These are phyloP conservation scores for Chloroclysta siterata DNA, from an alignment of 2,888 invertebrate species.

Conservation along the genomic window DNA sequence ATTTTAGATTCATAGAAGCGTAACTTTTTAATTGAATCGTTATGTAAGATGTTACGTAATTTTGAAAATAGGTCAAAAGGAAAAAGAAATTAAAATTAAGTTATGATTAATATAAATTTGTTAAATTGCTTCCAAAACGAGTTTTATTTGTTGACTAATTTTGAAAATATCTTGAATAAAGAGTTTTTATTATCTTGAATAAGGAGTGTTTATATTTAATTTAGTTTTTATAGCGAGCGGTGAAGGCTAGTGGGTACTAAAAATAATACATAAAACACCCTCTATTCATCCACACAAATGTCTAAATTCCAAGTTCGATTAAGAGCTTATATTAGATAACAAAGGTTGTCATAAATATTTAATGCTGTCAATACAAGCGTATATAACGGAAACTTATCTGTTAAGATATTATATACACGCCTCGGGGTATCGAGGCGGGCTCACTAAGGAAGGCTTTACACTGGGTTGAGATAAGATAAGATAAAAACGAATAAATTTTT, in stretches of 20 bases:
- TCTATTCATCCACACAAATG: constrained; percentile 12
- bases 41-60: constrained; percentile 26
- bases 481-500: neutral
- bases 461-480: constrained; percentile 37
- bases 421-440: constrained; percentile 73
- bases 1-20: constrained; percentile 42
- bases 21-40: constrained; percentile 48
- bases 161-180: too few relatives aligned
- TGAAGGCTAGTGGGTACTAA: too few relatives aligned
- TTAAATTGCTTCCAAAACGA: too few relatives aligned
- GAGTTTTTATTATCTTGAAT: too few relatives aligned
- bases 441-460: constrained; percentile 44
- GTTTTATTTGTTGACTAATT: too few relatives aligned
- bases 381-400: constrained; percentile 75
- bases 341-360: constrained; percentile 80
- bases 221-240: too few relatives aligned
- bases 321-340: constrained; percentile 62
- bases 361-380: constrained; percentile 75
- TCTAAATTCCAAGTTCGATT: constrained; percentile 14
- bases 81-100: too few relatives aligned
- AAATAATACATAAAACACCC: neutral
- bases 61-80: constrained; percentile 15
- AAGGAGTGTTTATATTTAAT: too few relatives aligned
- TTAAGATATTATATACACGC: constrained; percentile 81
- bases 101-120: too few relatives aligned